Evolutionary conservation across 2,113 vertebrate genomes (phyloP), one percentile per base, ranked within the genome.

Genomic region (Brachypodius melanocephalos): DNA sequence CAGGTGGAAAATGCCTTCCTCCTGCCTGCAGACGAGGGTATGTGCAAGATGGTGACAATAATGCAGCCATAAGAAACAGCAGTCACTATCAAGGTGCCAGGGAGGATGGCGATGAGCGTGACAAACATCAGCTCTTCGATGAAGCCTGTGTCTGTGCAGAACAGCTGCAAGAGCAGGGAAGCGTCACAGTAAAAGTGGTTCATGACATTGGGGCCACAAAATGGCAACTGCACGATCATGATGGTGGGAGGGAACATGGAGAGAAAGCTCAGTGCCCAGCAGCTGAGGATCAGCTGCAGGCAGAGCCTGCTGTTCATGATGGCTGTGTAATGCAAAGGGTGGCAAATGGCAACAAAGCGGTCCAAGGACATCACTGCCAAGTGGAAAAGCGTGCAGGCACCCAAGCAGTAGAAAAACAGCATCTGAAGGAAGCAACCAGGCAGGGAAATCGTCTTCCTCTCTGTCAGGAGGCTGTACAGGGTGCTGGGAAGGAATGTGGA

Each of bases 1-100:
- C 97, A 97, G 8, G 95, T 97, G 28, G 97, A 97, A 80, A 96
- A 97, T 12, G 93, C 91, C 58, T 96, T 97, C 51, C 28, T 87
- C 29, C 46, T 66, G 4, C 93, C 90, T 16, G 82, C 66, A 12
- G 71, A 51, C 13, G 95, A 94, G 9, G 96, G 85, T 5, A 95
- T 95, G 21, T 42, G 87, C 51, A 95, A 55, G 66, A 97, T 73
- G 55, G 80, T 74, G 57, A 45, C 13, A 9, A 97, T 69, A 38
- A 97, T 95, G 69, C 71, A 94, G 38, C 84, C 51, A 8, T 95
- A 96, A 51, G 95, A 97, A 63, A 71, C 28, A 40, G 68, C 51
- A n/a, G 81, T 93, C 26, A 93, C 38, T 28, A 6, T 19, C 38
- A 89, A 26, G 17, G 76, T 93, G 2, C 80, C 76, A 3, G n/a